Evolutionary conservation across 2,113 vertebrate genomes (phyloP), one percentile per base, ranked within the genome.

Genomic region (Gnathonemus echidnorhynchus): DNA sequence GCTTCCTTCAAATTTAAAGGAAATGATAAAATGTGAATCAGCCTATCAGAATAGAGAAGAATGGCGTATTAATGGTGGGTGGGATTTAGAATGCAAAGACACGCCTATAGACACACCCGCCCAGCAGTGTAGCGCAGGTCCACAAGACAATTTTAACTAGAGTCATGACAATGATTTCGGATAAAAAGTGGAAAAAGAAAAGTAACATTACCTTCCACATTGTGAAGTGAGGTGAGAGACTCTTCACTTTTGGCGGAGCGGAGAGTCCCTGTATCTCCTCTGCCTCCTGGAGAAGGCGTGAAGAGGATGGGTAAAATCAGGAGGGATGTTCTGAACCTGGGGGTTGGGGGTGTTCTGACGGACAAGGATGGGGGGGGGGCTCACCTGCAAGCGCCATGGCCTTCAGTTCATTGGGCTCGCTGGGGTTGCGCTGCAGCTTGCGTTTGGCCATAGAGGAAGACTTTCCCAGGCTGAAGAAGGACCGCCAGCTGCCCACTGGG

Each of bases 211-310:
- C 98, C 98, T 92, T 99, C 98, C 10, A 98, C 97, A 1, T 98
- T 98, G 10, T 99, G 98, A 89, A 99, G 95, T 27, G 98, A 99
- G 49, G 97, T 98, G n/a, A 99, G 97, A 0, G 98, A 99, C 92
- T 99, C 98, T 86, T 99, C 98, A 4, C 98, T 99, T 93, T 99
- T 99, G 10, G 98, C 98, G 0, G 98, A 99, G 89, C 98, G 95
- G 31, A 99, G 95, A 0, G 98, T 99, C 66, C 97, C 96, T 0
- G 96, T 97, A 93, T 99, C 98, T 91, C 97, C 97, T 94, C 98
- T 95, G 83, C 97, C 97, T 91, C 98, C 98, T 98, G 74, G 2
- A 66, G 42, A 83, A 92, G 92, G 84, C 88, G 0, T 77, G 19
- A 35, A 35, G 35, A 74, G 58, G 19, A 35, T 19, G 84, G 19